phyloP scores from a whole-genome alignment of 1,140 invertebrate species.

The Ceratitis capitata region DNA sequence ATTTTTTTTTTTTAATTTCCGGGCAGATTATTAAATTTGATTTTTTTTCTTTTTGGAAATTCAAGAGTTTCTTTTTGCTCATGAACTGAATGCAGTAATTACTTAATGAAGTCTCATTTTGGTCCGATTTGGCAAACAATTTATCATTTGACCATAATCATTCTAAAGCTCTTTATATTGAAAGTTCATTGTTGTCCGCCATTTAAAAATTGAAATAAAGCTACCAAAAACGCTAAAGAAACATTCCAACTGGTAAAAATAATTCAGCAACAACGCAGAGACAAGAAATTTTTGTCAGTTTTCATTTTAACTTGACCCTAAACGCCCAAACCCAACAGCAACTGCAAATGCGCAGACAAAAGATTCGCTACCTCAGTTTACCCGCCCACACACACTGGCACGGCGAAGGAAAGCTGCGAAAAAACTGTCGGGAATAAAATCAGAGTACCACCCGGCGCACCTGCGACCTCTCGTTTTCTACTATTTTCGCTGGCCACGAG shows the following conservation, averaged over 20 bases:
- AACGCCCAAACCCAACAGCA: neutral
- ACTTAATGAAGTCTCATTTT: too few relatives aligned
- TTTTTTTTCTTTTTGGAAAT: too few relatives aligned
- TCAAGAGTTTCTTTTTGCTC: too few relatives aligned
- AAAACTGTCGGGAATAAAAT: neutral
- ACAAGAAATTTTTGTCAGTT: constrained; percentile 8
- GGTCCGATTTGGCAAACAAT: too few relatives aligned
- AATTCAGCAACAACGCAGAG: neutral
- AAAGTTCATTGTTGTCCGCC: neutral
- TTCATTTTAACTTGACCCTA: constrained; percentile 14
- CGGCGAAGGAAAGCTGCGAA: neutral
- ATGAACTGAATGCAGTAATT: too few relatives aligned
- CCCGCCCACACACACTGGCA: neutral
- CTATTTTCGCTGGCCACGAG: neutral
- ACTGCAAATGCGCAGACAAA: neutral
- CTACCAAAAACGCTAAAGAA: neutral
- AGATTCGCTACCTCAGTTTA: neutral
- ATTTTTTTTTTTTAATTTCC: too few relatives aligned
- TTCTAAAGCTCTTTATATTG: neutral
- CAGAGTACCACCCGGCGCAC: neutral
- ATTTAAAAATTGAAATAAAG: neutral
- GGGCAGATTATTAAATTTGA: too few relatives aligned
- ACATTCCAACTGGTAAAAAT: neutral
- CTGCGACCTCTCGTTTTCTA: neutral
- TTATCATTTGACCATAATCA: too few relatives aligned